Evolutionary conservation across 2,113 vertebrate genomes (phyloP).

Genomic region (Mobula birostris): DNA sequence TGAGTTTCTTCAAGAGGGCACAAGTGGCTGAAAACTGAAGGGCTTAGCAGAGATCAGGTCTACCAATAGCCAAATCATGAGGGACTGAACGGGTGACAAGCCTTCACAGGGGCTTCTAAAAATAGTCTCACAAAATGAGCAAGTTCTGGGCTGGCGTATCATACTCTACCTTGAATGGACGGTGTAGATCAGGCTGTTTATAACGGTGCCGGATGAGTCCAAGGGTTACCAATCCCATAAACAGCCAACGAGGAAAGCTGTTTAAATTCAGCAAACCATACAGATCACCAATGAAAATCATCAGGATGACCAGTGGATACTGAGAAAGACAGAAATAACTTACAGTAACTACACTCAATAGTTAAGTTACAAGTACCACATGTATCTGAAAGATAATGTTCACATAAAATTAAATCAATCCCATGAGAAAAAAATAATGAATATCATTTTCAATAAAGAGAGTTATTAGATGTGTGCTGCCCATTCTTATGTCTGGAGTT

Average conservation of each 20-base stretch:
- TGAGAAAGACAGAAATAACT: slow-evolving; percentile 46
- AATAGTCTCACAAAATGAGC: neutral
- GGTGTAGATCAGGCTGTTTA: slow-evolving; percentile 64
- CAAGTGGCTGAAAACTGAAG: neutral
- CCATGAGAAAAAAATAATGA: neutral
- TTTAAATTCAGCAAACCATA: slow-evolving; percentile 75
- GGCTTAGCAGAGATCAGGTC: neutral
- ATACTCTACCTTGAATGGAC: slow-evolving; percentile 65
- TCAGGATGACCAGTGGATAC: slow-evolving; percentile 66
- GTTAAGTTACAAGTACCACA: neutral
- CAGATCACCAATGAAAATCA: slow-evolving; percentile 67
- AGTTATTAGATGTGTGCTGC: neutral
- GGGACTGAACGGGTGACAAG: neutral
- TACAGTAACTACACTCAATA: neutral
- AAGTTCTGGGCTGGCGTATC: neutral
- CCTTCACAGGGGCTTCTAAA: neutral
- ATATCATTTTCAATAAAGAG: neutral
- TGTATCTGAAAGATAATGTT: neutral
- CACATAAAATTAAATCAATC: neutral
- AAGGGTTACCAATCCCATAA: slow-evolving; percentile 70
- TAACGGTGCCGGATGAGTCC: slow-evolving; percentile 73
- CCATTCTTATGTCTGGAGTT: neutral
- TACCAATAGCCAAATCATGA: neutral
- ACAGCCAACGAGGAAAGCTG: slow-evolving; percentile 79
- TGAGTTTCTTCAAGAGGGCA: neutral